Percentiles rank a stretch among this genome's conserved stretches.
Conservation (phyloP, 2,113 vertebrate species). For the Austrofundulus limnaeus region DNA sequence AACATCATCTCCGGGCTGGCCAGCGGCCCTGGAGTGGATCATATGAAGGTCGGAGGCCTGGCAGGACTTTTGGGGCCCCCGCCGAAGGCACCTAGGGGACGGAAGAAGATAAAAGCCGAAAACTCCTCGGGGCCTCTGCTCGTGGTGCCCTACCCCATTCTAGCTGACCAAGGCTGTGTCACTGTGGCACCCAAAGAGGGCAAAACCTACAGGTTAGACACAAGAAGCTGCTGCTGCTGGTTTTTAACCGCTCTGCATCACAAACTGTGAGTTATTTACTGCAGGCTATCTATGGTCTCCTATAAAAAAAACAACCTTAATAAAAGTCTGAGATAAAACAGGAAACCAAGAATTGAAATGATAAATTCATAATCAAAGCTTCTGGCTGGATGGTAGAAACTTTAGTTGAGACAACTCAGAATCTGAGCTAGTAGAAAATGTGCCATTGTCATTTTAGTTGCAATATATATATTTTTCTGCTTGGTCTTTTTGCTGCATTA, state of each 20-base stretch:
- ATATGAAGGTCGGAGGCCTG: conserved; percentile 89
- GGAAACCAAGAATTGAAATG: not conserved
- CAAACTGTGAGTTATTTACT: not conserved
- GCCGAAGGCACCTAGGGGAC: conserved; percentile 88
- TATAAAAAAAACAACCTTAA: not conserved
- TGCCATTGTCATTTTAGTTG: too few species aligned
- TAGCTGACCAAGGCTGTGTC: conserved; percentile 84
- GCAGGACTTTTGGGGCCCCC: conserved; percentile 89
- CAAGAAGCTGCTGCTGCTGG: not conserved
- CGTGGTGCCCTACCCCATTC: conserved; percentile 94
- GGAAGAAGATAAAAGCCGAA: conserved; percentile 98
- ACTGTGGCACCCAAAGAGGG: conserved; percentile 91
- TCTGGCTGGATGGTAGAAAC: not conserved
- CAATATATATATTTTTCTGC: too few species aligned
- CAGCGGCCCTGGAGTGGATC: conserved; percentile 90
- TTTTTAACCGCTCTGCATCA: not conserved
- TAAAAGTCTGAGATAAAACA: not conserved
- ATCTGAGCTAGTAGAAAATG: not conserved
- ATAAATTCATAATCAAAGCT: not conserved
- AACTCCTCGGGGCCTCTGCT: conserved; percentile 88
- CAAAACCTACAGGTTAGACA: conserved; percentile 93
- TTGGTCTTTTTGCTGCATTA: too few species aligned
- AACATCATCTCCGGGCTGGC: conserved; percentile 96
- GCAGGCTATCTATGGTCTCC: not conserved
- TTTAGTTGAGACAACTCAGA: not conserved